Conservation (phyloP, 2,113 vertebrate genomes). For the Emydocephalus ijimae region DNA sequence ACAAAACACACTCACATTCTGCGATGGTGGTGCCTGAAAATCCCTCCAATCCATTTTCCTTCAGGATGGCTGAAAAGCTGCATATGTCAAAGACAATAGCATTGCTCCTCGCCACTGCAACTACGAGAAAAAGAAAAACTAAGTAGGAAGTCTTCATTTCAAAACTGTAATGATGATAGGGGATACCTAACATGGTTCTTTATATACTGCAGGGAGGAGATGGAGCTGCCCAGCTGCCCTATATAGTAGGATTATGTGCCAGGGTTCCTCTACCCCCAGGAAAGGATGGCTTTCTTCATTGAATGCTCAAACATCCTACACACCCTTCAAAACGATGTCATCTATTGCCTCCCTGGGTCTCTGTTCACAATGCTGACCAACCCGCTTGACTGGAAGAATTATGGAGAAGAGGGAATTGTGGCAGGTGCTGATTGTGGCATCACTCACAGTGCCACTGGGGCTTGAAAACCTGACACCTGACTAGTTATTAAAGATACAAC, state of each 20-base stretch:
- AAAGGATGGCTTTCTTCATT: neutral
- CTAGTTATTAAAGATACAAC: neutral
- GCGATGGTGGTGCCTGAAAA: neutral
- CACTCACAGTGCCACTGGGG: constrained; percentile 10
- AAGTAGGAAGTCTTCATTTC: neutral
- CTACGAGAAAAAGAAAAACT: neutral
- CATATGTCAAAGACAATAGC: constrained; percentile 7
- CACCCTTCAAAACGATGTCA: neutral
- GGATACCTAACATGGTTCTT: neutral
- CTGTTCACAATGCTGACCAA: neutral
- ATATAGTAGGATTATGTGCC: neutral
- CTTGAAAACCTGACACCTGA: neutral
- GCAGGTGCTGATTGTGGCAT: neutral
- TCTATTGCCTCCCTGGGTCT: neutral
- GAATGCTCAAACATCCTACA: neutral
- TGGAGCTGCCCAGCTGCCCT: neutral
- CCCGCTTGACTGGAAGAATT: neutral
- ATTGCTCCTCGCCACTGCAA: neutral
- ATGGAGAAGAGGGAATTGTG: neutral
- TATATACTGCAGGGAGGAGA: neutral
- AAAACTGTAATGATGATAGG: too few relatives aligned
- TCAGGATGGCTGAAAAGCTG: neutral
- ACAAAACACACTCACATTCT: constrained; percentile 5
- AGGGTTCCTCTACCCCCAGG: neutral
- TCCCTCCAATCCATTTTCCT: neutral